A percentile compares a stretch with the other conserved stretches of the same genome.
phyloP scores from a whole-genome alignment of 2,888 invertebrate genomes.

The Lucinisca nassula region DNA sequence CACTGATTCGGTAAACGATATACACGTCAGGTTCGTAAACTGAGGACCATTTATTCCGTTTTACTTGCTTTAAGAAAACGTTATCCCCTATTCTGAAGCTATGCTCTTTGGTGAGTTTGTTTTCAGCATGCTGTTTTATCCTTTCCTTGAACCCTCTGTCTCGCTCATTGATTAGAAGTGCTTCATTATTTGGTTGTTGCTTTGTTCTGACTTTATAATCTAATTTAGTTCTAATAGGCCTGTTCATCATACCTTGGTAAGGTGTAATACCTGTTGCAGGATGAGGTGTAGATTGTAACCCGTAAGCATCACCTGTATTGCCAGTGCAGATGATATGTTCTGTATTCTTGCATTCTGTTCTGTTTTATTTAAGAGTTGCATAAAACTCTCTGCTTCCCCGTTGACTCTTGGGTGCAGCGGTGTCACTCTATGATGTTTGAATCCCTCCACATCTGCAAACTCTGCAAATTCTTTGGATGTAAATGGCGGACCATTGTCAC shows the following conservation, averaged over 20 bases:
- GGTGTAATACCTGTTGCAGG: slow-evolving; percentile 52
- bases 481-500: not conserved
- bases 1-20: slow-evolving; percentile 20
- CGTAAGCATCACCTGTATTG: slow-evolving; percentile 49
- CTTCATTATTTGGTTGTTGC: not conserved
- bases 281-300: slow-evolving; percentile 59
- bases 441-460: not conserved
- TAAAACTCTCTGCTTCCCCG: too few relatives aligned
- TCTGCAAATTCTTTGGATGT: not conserved
- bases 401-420: too few relatives aligned
- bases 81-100: slow-evolving; percentile 38
- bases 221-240: slow-evolving; percentile 37
- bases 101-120: not conserved
- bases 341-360: not conserved
- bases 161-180: not conserved
- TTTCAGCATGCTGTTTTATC: not conserved
- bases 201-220: not conserved
- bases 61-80: slow-evolving; percentile 31
- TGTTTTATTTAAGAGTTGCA: too few relatives aligned
- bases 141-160: slow-evolving; percentile 6
- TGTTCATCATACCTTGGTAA: slow-evolving; percentile 35
- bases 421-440: not conserved
- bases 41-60: slow-evolving; percentile 37
- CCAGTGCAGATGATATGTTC: too few relatives aligned
- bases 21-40: slow-evolving; percentile 50